Conservation (phyloP, 1,140 invertebrate species). For the Catajapyx aquilonaris region DNA sequence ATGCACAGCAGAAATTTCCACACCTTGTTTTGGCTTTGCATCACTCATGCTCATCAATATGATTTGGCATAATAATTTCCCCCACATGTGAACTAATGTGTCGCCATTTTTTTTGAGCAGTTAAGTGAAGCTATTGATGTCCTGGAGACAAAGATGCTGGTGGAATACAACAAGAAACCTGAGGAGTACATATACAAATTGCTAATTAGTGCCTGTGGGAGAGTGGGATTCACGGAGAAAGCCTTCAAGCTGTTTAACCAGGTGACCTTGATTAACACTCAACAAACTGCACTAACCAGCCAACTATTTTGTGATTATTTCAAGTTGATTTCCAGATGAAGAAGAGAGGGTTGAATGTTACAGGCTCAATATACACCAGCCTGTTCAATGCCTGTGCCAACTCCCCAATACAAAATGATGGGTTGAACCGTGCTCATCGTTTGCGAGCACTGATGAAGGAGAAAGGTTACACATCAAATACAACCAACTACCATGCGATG, state of each 20-base stretch:
- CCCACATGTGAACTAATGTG: not conserved
- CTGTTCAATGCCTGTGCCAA: constrained; percentile 75
- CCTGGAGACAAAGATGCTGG: constrained; percentile 44
- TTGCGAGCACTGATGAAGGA: constrained; percentile 42
- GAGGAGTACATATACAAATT: constrained; percentile 56
- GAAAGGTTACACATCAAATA: constrained; percentile 42
- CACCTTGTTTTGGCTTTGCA: not conserved
- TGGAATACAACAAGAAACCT: constrained; percentile 53
- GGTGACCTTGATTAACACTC: constrained; percentile 15
- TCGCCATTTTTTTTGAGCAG: constrained; percentile 9
- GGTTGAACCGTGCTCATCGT: constrained; percentile 35
- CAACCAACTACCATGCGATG: constrained; percentile 64
- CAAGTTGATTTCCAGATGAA: constrained; percentile 57
- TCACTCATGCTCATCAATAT: not conserved
- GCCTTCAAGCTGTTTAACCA: constrained; percentile 61
- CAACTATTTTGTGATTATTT: constrained; percentile 5
- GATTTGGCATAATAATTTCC: not conserved
- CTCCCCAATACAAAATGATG: constrained; percentile 39
- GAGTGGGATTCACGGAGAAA: constrained; percentile 58
- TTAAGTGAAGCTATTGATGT: constrained; percentile 44
- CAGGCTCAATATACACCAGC: constrained; percentile 49
- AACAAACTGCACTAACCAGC: not conserved
- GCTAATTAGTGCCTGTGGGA: constrained; percentile 54
- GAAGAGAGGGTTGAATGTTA: constrained; percentile 38
- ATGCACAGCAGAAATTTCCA: not conserved